phyloP scores from a whole-genome alignment of 2,888 invertebrate species.

The Stenolophus ochropezus region DNA sequence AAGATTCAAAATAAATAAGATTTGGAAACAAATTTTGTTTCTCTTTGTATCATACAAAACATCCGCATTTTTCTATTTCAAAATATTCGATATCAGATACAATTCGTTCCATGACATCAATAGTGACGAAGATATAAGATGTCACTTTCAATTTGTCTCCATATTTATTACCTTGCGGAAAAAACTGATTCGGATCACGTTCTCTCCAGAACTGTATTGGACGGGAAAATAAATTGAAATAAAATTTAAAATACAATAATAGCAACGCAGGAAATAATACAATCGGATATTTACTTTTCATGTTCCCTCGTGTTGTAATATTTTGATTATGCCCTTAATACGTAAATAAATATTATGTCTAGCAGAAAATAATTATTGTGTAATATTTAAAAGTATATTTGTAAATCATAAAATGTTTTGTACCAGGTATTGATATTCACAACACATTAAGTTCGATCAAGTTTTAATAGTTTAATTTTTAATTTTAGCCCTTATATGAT shows the following conservation, averaged over 20 bases:
- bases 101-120: slow-evolving; percentile 7
- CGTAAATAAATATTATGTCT: too few relatives aligned
- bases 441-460: too few relatives aligned
- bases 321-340: too few relatives aligned
- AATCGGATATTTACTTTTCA: too few relatives aligned
- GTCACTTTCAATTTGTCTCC: slow-evolving; percentile 33
- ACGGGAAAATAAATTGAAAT: background rate
- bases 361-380: too few relatives aligned
- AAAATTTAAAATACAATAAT: background rate
- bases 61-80: slow-evolving; percentile 4
- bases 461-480: too few relatives aligned
- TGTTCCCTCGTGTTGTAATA: too few relatives aligned
- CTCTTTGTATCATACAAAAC: background rate
- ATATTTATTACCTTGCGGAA: background rate
- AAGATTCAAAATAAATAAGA: background rate
- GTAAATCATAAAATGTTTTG: too few relatives aligned
- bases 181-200: background rate
- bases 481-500: too few relatives aligned
- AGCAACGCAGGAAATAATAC: background rate
- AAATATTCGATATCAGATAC: slow-evolving; percentile 20
- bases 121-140: slow-evolving; percentile 14
- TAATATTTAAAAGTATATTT: too few relatives aligned
- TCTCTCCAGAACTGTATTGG: background rate
- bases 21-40: slow-evolving; percentile 3
- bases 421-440: too few relatives aligned